Percentiles rank a stretch among this genome's conserved stretches.
phyloP scores from a whole-genome alignment of 2,888 invertebrate species.

The Apamea anceps region DNA sequence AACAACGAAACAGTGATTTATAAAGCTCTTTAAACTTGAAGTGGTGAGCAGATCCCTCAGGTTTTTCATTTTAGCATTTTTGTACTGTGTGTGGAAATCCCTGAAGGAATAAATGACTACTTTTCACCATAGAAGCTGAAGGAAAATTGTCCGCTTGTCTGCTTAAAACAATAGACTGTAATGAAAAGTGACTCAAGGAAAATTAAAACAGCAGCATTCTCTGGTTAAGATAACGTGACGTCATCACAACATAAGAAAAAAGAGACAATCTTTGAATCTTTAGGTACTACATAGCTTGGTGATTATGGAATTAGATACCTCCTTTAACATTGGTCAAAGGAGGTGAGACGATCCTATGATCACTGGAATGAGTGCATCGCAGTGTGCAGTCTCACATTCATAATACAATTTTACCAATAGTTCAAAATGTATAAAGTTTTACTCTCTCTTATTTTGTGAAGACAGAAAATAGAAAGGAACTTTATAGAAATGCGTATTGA shows the following conservation, averaged over 20 bases:
- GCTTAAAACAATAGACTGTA: background rate
- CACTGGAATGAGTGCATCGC: no score
- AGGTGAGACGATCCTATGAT: no score
- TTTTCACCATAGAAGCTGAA: background rate
- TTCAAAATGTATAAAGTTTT: background rate
- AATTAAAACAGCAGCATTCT: background rate
- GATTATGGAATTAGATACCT: background rate
- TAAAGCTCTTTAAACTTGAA: conserved; percentile 27
- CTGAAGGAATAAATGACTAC: no score
- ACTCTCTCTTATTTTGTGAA: background rate
- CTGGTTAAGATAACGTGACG: no score
- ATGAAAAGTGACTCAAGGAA: background rate
- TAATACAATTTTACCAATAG: background rate
- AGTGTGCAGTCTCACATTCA: background rate
- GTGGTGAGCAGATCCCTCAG: background rate
- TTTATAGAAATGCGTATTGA: background rate
- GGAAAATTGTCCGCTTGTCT: background rate
- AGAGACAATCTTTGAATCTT: background rate
- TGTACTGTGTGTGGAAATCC: background rate
- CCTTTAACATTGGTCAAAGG: background rate
- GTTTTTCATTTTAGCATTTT: background rate
- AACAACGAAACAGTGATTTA: conserved; percentile 39
- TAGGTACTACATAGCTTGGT: background rate
- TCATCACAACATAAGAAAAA: background rate
- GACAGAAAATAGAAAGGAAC: background rate